These are phyloP conservation scores for Dasyprocta punctata DNA, from an alignment of 2,113 vertebrate species.

Conservation along the genomic window DNA sequence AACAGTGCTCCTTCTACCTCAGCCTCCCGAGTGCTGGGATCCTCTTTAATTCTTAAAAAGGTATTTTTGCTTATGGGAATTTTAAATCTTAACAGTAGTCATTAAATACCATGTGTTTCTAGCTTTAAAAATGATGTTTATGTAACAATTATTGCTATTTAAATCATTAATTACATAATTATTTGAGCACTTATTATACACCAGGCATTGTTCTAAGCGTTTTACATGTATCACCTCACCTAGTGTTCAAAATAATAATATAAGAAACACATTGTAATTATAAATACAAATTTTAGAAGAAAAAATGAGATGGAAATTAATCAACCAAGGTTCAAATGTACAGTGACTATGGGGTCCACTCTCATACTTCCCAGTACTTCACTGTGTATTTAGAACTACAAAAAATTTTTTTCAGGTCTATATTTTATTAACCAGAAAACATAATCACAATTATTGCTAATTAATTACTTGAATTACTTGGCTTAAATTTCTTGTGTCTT, in stretches of 20 bases:
- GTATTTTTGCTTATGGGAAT: conserved; percentile 5
- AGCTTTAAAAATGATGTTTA: background rate
- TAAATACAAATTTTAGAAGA: conserved; percentile 38
- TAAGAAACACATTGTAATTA: background rate
- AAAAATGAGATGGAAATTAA: conserved; percentile 41
- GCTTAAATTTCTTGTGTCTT: background rate
- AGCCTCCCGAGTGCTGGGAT: background rate
- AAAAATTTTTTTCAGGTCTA: background rate
- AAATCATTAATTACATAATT: background rate
- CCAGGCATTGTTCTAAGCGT: background rate
- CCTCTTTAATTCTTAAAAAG: background rate
- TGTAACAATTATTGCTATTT: background rate
- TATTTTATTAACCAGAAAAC: conserved; percentile 28
- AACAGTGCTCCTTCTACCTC: background rate
- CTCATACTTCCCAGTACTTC: background rate
- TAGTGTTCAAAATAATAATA: conserved; percentile 22
- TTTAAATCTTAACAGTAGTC: conserved; percentile 9
- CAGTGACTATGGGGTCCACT: background rate
- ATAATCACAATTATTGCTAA: conserved; percentile 2
- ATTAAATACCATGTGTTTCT: background rate
- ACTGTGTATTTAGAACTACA: conserved; percentile 5
- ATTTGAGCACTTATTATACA: background rate
- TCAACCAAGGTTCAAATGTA: background rate
- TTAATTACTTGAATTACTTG: conserved; percentile 24
- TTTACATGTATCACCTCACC: background rate